Evolutionary conservation across 2,113 vertebrate genomes (phyloP), one percentile per base, ranked within the genome.

Genomic region (Elanus axillaris): DNA sequence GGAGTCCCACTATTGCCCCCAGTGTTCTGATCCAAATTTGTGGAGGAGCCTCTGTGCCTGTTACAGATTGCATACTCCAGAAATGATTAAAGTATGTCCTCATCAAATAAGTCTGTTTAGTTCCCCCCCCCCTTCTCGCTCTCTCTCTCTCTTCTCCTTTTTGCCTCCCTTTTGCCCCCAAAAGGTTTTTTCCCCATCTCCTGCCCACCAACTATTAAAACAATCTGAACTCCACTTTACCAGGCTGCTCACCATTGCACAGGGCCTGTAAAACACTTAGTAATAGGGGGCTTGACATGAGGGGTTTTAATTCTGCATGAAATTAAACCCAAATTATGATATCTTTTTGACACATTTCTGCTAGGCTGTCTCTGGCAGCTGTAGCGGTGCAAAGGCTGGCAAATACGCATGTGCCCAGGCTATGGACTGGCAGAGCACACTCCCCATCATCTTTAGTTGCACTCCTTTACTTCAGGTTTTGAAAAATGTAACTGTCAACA

Each of bases 111-210:
- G 27, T 31, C 64, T 21, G 26, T 36, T 60, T 22, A 11, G 12
- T 60, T n/a, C 3, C 1, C 4, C 3, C 4, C 18, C 7, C 6
- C 19, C 4, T 5, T 20, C 5, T 55, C 4, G 56, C 7, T 34
- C 5, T 38, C 22, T 26, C 31, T 40, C 16, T 29, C 13, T n/a
- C 21, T 52, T 52, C 26, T 73, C 10, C 32, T 53, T 16, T 60
- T 67, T 55, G 36, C 17, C 7, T 81, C 40, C 34, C 25, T 67
- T 48, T 72, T 62, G n/a, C 17, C 18, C 53, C 20, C 3, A 8
- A 21, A 69, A 40, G 19, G 7, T 6, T 32, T 74, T n/a, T 67
- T 42, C 29, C 38, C 15, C 11, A 40, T 22, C 45, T 75, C 43
- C 16, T 38, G 13, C n/a, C 69, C 17, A 14, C n/a, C 53, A 8